Evolutionary conservation across 2,888 invertebrate species (phyloP).

Genomic region (Dynastes tityus): DNA sequence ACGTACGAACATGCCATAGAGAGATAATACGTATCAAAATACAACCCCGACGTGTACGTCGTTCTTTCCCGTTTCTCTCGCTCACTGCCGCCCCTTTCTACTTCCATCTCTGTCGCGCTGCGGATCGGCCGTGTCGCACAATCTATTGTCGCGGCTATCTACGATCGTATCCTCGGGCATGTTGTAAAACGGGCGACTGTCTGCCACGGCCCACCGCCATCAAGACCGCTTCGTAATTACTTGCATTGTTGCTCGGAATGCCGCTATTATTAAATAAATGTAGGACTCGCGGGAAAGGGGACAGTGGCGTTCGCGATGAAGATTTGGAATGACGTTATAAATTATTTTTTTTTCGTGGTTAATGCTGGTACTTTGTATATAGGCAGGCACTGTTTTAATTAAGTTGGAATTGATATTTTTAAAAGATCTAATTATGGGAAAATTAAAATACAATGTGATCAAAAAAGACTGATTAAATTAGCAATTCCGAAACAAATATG

Average conservation of each 20-base stretch:
- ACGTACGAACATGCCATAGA: slow-evolving; percentile 38
- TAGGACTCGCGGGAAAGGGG: not conserved
- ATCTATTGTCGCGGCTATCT: slow-evolving; percentile 50
- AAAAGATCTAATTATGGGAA: too few relatives aligned
- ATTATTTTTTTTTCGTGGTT: too few relatives aligned
- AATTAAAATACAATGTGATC: too few relatives aligned
- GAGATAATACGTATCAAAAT: slow-evolving; percentile 49
- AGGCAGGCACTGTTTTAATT: too few relatives aligned
- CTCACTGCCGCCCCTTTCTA: not conserved
- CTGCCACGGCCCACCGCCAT: slow-evolving; percentile 47
- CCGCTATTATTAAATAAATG: slow-evolving; percentile 47
- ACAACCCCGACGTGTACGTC: slow-evolving; percentile 28
- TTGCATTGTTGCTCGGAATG: slow-evolving; percentile 47
- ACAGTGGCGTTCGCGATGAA: not conserved
- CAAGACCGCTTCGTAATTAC: slow-evolving; percentile 49
- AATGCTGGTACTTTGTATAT: too few relatives aligned
- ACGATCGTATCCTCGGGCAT: slow-evolving; percentile 41
- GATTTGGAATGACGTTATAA: too few relatives aligned
- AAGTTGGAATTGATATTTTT: too few relatives aligned
- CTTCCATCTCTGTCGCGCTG: not conserved
- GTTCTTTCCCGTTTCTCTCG: too few relatives aligned
- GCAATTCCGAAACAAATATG: too few relatives aligned
- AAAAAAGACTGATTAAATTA: too few relatives aligned
- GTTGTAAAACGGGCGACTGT: slow-evolving; percentile 48
- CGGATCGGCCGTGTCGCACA: not conserved